These are phyloP conservation scores for Ostrea edulis DNA, from an alignment of 1,140 invertebrate genomes.

Conservation along the genomic window DNA sequence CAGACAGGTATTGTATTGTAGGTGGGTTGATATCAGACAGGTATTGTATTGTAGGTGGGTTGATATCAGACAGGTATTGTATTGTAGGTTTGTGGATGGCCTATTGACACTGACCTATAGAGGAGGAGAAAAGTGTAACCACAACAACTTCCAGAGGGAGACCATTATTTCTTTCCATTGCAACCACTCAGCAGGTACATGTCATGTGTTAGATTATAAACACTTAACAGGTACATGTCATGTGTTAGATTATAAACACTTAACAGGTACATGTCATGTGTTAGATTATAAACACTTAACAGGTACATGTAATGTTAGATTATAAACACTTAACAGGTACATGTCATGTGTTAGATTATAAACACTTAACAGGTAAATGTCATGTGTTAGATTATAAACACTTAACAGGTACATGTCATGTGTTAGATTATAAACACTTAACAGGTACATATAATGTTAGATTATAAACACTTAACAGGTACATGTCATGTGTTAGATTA, in stretches of 20 bases:
- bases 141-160: slow-evolving; percentile 66
- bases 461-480: too few relatives aligned
- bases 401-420: neutral
- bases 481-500: too few relatives aligned
- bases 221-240: neutral
- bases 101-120: slow-evolving; percentile 70
- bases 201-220: neutral
- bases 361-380: too few relatives aligned
- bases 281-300: too few relatives aligned
- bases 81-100: slow-evolving; percentile 73
- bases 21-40: neutral
- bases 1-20: neutral
- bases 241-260: too few relatives aligned
- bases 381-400: too few relatives aligned
- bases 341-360: too few relatives aligned
- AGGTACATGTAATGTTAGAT: too few relatives aligned
- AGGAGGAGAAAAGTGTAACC: slow-evolving; percentile 70
- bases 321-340: too few relatives aligned
- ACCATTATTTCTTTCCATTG: slow-evolving; percentile 75
- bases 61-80: neutral
- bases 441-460: too few relatives aligned
- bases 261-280: too few relatives aligned
- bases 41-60: neutral
- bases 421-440: too few relatives aligned
- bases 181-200: slow-evolving; percentile 69